Evolutionary conservation across 2,113 vertebrate species (phyloP), one percentile per base, ranked within the genome.

Genomic region (Pogonocichla stellata): DNA sequence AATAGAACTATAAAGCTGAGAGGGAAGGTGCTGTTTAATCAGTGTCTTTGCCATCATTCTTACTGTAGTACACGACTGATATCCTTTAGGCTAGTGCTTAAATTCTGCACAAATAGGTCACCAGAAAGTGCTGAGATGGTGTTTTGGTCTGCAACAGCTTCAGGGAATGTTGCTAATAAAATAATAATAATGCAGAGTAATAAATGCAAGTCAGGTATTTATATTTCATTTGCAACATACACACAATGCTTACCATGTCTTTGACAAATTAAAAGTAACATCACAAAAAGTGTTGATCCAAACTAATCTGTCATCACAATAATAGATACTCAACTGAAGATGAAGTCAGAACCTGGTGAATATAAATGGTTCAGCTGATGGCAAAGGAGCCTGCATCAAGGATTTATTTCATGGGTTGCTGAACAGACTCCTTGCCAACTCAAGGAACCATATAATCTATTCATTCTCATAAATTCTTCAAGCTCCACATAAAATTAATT

Each of bases 401-500:
- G 62, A 88, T 65, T 93, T 92, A 69, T 93, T 92, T 93, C 47
- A 61, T 65, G 62, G 9, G 14, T 10, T 90, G 40, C 36, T 90
- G 75, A 72, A 77, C 13, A 86, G 45, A 72, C 13, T 74, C 31
- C 24, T 57, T 90, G 57, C 17, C 61, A 94, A 9, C 28, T 85
- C 48, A 87, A 72, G 51, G 43, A 91, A 75, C 12, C 19, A 77
- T 36, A 66, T 82, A 36, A 61, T 69, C n/a, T 85, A 70, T 88
- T 90, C 58, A 73, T 24, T 54, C 17, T 57, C 40, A 80, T 62
- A 88, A 92, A 94, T 95, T 80, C 71, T 85, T 92, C 71, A 92
- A 82, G 22, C 0, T 65, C n/a, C 58, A 80, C 54, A 48, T 50
- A 80, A 85, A 90, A 61, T 43, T 92, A 92, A 83, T 77, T 90